Percentiles rank a stretch among this genome's conserved stretches.
phyloP scores from a whole-genome alignment of 2,888 invertebrate species.

The Trichogramma evanescens region DNA sequence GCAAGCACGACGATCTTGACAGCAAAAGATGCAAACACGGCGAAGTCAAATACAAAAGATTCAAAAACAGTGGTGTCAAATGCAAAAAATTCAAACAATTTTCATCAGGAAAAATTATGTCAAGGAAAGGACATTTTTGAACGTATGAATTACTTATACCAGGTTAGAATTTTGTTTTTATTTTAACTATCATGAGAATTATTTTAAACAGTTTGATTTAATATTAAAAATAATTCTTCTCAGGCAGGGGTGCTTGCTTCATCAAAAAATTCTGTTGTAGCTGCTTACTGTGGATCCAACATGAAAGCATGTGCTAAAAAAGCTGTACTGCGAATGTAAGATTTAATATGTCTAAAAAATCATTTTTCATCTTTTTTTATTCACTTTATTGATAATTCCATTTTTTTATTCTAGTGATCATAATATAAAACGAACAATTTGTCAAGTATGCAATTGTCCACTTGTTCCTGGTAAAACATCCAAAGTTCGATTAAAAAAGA shows the following conservation, averaged over 20 bases:
- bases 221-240: constrained; percentile 27
- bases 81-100: too few relatives aligned
- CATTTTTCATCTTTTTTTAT: constrained; percentile 4
- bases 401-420: constrained; percentile 50
- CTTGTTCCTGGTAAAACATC: constrained; percentile 52
- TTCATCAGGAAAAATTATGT: constrained; percentile 48
- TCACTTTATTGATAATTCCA: not conserved
- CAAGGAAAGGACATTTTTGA: constrained; percentile 63
- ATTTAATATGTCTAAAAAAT: constrained; percentile 15
- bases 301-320: constrained; percentile 55
- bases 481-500: constrained; percentile 49
- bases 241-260: constrained; percentile 53
- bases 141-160: constrained; percentile 64
- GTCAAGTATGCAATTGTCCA: constrained; percentile 54
- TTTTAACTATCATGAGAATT: not conserved
- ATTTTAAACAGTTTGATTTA: constrained; percentile 3
- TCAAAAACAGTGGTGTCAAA: too few relatives aligned
- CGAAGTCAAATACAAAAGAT: too few relatives aligned
- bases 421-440: constrained; percentile 55
- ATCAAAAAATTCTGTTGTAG: constrained; percentile 44
- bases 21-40: too few relatives aligned
- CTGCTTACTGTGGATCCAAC: constrained; percentile 54
- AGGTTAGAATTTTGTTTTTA: constrained; percentile 46
- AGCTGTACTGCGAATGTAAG: constrained; percentile 56
- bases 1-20: too few relatives aligned